Evolutionary conservation across 2,797 vertebrate genomes (phyloP), one percentile per base, ranked within the genome.

Genomic region (Chlorospingus flavigularis): DNA sequence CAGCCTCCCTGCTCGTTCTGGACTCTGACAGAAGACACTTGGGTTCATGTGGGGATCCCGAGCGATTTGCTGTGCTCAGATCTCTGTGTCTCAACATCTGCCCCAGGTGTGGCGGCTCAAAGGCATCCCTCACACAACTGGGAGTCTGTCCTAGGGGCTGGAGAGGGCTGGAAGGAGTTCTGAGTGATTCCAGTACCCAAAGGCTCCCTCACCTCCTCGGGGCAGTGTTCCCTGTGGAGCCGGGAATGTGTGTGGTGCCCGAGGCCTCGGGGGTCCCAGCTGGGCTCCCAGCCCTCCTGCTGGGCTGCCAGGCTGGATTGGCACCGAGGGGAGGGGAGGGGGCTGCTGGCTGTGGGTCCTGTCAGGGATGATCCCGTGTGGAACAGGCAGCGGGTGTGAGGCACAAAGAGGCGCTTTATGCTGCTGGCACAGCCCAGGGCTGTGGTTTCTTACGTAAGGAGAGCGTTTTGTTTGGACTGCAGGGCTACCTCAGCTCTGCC

Each of bases 401-500:
- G 35, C 92, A 98, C 97, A 97, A 96, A 98, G 97, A 97, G 96
- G 95, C 50, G 28, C 97, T 97, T 98, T 98, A 97, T 98, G 96
- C 94, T 76, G 73, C 93, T 98, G 98, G 98, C 97, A 97, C 94
- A 45, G 23, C 19, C 72, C 50, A 1, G 21, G 86, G 94, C 97
- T 97, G 98, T 77, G 97, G 98, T 98, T 98, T 97, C 98, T 98
- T 98, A 97, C 94, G 93, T 97, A 97, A 98, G 96, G 96, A 97
- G 86, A 95, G 94, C 73, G 90, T 97, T 98, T 96, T 96, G 91
- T 97, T 98, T 97, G 97, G 97, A 83, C 83, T 62, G 93, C 95
- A 21, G 35, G 50, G 81, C 81, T 95, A 89, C 95, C 95, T 96
- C 96, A 63, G 84, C 58, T 1, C 92, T 90, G 97, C 97, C 62